Evolutionary conservation across 2,888 invertebrate genomes (phyloP).

Genomic region (Polylopha cassiicola): DNA sequence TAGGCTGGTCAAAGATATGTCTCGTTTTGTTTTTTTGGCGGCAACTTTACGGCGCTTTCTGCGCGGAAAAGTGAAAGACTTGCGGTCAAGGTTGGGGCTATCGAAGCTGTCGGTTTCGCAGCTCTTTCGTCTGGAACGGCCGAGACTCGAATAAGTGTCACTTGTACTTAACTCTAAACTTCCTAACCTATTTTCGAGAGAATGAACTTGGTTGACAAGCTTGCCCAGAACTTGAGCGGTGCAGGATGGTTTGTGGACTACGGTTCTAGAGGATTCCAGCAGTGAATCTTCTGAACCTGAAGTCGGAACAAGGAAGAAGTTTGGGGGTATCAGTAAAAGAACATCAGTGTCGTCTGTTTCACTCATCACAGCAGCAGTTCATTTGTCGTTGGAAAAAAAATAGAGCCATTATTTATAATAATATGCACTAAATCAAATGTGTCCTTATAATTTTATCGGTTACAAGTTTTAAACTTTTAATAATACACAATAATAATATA

Average conservation of each 20-base stretch:
- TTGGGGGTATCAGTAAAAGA: slow-evolving; percentile 86
- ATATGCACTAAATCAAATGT: not conserved
- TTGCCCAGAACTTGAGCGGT: slow-evolving; percentile 71
- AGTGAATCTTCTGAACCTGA: slow-evolving; percentile 75
- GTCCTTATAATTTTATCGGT: too few relatives aligned
- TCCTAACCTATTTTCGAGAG: slow-evolving; percentile 76
- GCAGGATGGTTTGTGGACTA: slow-evolving; percentile 66
- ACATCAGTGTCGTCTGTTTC: slow-evolving; percentile 88
- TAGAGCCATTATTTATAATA: slow-evolving; percentile 48
- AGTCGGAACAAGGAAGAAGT: slow-evolving; percentile 81
- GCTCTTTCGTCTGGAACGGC: slow-evolving; percentile 35
- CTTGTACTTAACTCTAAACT: slow-evolving; percentile 55
- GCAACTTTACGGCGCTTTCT: slow-evolving; percentile 49
- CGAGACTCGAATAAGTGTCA: slow-evolving; percentile 43
- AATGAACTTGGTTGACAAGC: slow-evolving; percentile 79
- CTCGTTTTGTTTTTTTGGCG: slow-evolving; percentile 38
- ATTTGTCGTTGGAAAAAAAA: slow-evolving; percentile 27
- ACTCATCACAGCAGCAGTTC: slow-evolving; percentile 62
- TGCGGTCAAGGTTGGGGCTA: slow-evolving; percentile 50
- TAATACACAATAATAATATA: too few relatives aligned
- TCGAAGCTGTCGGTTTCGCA: slow-evolving; percentile 57
- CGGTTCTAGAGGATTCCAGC: slow-evolving; percentile 63
- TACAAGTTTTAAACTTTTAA: too few relatives aligned
- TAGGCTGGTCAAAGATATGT: slow-evolving; percentile 52
- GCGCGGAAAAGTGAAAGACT: slow-evolving; percentile 63